phyloP scores from a whole-genome alignment of 2,113 vertebrate genomes.

The Ctenodactylus gundi region DNA sequence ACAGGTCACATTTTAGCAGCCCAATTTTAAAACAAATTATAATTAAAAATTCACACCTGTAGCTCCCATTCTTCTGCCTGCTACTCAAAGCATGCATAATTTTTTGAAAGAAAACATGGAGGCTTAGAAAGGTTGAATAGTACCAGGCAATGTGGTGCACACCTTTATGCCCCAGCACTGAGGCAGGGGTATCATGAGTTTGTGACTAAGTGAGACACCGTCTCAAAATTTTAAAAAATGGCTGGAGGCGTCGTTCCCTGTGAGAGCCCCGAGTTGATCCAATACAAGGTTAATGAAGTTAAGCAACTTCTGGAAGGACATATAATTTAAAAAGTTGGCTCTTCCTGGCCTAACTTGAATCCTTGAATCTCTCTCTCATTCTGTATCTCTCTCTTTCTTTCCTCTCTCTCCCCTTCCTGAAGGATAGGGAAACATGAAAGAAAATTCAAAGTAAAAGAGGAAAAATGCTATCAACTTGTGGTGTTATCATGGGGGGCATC shows the following conservation, averaged over 20 bases:
- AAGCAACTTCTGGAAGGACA: background rate
- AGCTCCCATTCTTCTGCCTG: background rate
- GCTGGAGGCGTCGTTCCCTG: too few species aligned
- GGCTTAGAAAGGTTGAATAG: background rate
- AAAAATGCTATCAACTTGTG: background rate
- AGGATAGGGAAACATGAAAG: background rate
- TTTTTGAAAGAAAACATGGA: background rate
- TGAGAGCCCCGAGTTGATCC: too few species aligned
- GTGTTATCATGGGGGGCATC: background rate
- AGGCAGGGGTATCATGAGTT: too few species aligned
- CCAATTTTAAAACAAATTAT: background rate
- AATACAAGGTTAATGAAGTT: too few species aligned
- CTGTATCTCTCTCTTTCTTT: too few species aligned
- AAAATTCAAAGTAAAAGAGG: background rate
- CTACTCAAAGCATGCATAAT: fast-evolving
- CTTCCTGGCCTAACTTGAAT: background rate
- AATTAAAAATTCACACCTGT: background rate
- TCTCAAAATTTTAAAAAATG: too few species aligned
- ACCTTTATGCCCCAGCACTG: too few species aligned
- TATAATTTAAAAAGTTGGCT: background rate
- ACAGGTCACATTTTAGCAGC: background rate
- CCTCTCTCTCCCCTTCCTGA: background rate
- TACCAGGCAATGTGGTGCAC: too few species aligned
- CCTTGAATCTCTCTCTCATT: too few species aligned
- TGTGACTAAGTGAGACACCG: too few species aligned